Evolutionary conservation across 2,797 vertebrate species (phyloP).

Genomic region (Microtus obscurus): DNA sequence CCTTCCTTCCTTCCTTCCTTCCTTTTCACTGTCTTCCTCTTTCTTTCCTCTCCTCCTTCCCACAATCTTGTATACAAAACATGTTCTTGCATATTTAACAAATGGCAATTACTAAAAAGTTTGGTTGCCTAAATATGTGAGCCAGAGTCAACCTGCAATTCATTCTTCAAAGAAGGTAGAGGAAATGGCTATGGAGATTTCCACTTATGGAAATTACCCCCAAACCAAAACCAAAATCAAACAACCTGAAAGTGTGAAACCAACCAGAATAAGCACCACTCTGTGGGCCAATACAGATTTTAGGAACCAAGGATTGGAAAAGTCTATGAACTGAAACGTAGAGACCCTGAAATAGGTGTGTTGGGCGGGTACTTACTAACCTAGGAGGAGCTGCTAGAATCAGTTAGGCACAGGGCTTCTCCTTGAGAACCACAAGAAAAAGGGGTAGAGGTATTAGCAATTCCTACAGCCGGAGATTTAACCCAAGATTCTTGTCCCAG

Average conservation of each 20-base stretch:
- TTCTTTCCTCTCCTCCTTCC: too few species aligned
- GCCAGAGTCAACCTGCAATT: conserved; percentile 3
- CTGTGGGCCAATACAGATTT: background rate
- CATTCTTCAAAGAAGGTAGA: conserved; percentile 46
- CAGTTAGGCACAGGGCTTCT: background rate
- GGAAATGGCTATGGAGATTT: conserved; percentile 10
- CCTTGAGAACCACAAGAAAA: background rate
- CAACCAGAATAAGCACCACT: background rate
- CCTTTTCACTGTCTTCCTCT: too few species aligned
- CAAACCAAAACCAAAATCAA: background rate
- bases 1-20: background rate
- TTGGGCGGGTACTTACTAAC: background rate
- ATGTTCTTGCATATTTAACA: conserved; percentile 20
- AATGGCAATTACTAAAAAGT: conserved; percentile 34
- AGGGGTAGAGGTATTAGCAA: background rate
- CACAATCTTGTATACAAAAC: conserved; percentile 37
- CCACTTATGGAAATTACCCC: background rate
- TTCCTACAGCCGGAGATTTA: background rate
- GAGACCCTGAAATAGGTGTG: conserved; percentile 4
- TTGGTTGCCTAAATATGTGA: conserved; percentile 7
- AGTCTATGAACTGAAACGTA: background rate
- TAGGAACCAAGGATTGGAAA: conserved; percentile 30
- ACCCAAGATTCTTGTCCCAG: background rate
- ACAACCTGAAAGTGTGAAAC: background rate
- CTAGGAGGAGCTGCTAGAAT: background rate